Conservation (phyloP, 2,113 vertebrate species). For the Labrus mixtus region DNA sequence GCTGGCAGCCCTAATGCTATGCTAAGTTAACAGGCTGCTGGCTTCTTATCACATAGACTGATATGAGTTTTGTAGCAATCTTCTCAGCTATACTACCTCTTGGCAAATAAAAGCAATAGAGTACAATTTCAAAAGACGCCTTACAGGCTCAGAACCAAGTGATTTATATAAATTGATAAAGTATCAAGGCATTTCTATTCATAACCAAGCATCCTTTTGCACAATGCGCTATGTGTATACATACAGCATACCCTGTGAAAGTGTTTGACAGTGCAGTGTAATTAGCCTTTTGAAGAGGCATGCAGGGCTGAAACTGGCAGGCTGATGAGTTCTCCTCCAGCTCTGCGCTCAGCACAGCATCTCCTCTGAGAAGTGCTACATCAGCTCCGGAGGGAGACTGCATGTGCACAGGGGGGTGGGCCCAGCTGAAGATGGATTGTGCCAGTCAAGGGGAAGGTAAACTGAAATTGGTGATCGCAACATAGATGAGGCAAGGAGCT, state of each 20-base stretch:
- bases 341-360: conserved; percentile 45
- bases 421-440: conserved; percentile 65
- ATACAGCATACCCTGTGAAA: neutral
- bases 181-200: neutral
- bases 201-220: neutral
- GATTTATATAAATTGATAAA: conserved; percentile 7
- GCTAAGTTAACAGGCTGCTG: neutral
- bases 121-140: neutral
- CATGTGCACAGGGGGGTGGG: conserved; percentile 25
- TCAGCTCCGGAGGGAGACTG: conserved; percentile 72
- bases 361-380: conserved; percentile 70
- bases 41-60: neutral
- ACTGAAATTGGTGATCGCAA: conserved; percentile 65
- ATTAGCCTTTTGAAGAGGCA: conserved; percentile 61
- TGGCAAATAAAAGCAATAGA: neutral
- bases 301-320: conserved; percentile 27
- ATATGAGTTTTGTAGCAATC: neutral
- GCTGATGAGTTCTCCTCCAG: conserved; percentile 52
- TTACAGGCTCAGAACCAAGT: neutral
- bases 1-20: neutral
- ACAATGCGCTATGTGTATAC: neutral
- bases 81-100: neutral
- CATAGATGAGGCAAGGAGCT: conserved; percentile 34
- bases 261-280: conserved; percentile 47
- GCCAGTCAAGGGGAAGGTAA: conserved; percentile 65